Base-by-base conservation (phyloP, 1,140 invertebrate species). In the Tetraneura akinire region DNA sequence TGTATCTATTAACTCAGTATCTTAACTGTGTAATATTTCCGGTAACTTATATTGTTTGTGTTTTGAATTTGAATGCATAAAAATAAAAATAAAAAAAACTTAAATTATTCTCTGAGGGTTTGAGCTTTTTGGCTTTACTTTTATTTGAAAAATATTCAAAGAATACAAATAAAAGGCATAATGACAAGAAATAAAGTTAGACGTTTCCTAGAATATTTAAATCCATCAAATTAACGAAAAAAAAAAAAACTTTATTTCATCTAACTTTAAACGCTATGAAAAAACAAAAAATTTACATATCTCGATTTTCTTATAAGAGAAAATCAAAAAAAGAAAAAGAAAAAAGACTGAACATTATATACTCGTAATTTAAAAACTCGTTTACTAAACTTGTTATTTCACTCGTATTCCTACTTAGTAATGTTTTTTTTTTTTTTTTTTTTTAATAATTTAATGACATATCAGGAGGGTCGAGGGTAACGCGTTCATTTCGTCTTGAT, bases 141-240 rank as follows among this genome's bases (percentile, higher is more conserved):
- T 66, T 66, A 45, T 66, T 45, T 45, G 37, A 66, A 66, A 66
- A 42, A 45, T 45, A 45, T 45, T 66, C 11, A 45, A 66, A 66
- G 4, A 66, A 66, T 45, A 45, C 11, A 42, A 66, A 45, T 66
- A 66, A 66, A 66, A 66, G n/a, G 11, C 32, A 37, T 37, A 37
- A 45, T 45, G 21, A 42, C 42, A 6, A 66, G 23, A n/a, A 23
- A 21, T 45, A 23, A 42, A 16, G 32, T 66, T 42, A 66, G 13
- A 66, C 11, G 6, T 45, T 21, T 1, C 14, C 11, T 45, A 2
- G n/a, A 66, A 66, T 45, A 45, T 45, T 66, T 66, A 23, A 66
- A 13, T 45, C 13, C 13, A 14, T 66, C 11, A 42, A 66, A 66
- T 66, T 8, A 37, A 29, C 29, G 18, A 18, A 29, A 29, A 62